Evolutionary conservation across 2,888 invertebrate species (phyloP).

Genomic region (Amphimallon solstitiale): DNA sequence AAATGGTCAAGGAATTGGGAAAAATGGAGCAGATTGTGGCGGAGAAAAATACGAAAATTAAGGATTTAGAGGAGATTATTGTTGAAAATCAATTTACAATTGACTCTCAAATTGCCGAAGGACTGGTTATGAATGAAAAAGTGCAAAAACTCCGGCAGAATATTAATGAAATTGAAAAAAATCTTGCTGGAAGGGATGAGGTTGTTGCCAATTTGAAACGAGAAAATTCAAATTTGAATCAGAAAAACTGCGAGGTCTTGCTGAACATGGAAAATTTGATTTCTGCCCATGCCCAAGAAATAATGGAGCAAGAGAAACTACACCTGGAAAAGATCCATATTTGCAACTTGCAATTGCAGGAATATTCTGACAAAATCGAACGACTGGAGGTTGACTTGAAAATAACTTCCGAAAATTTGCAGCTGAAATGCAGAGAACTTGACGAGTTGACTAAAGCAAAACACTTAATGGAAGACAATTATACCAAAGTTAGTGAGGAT

Average conservation of each 20-base stretch:
- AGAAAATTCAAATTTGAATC: background rate
- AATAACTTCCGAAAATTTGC: constrained; percentile 19
- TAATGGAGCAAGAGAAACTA: constrained; percentile 31
- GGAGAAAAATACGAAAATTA: constrained; percentile 26
- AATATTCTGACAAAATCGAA: constrained; percentile 27
- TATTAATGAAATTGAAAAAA: constrained; percentile 16
- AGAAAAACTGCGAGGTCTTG: background rate
- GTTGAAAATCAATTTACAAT: constrained; percentile 36
- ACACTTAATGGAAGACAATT: constrained; percentile 31
- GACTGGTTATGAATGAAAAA: constrained; percentile 31
- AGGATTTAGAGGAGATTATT: background rate
- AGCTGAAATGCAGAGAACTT: constrained; percentile 26
- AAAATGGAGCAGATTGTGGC: constrained; percentile 20
- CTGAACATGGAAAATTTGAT: background rate
- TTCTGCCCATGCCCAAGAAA: constrained; percentile 3
- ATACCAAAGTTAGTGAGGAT: constrained; percentile 28
- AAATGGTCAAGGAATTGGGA: constrained; percentile 40
- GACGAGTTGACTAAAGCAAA: constrained; percentile 17
- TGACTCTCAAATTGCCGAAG: constrained; percentile 32
- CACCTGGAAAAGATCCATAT: constrained; percentile 35
- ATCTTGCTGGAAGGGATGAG: constrained; percentile 27
- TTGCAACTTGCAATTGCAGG: constrained; percentile 38
- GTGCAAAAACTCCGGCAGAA: constrained; percentile 4
- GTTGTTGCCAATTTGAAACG: constrained; percentile 1
- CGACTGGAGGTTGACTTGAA: constrained; percentile 37